Evolutionary conservation across 2,888 invertebrate genomes (phyloP), one percentile per base, ranked within the genome.

Genomic region (Scaptomyza reducta): DNA sequence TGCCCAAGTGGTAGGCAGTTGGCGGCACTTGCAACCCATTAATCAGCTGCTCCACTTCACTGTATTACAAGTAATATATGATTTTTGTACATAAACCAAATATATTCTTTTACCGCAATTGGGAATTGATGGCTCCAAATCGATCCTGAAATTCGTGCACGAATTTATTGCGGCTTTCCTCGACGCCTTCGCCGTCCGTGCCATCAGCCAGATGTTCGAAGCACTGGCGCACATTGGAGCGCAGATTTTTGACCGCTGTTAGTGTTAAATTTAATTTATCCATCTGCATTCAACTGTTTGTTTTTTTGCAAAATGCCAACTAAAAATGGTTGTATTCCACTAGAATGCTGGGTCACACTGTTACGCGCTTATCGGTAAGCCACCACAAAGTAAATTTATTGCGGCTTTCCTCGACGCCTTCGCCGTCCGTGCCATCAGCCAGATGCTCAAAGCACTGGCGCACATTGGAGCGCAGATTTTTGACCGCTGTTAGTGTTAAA

Each of bases 191-290:
- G 69, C 96, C 96, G 6, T 95, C 94, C 61, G 95, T 93, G 54
- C 96, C 92, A 90, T 96, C 96, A n/a, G 96, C 95, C 47, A 97
- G 93, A 0, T 95, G 95, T 90, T 96, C 96, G 89, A 97, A 97
- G 53, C 97, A 96, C 90, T 96, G 95, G 14, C 96, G 95, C 5
- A 97, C 97, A 91, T 95, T 96, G 0, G 96, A 96, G 57, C 97
- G 94, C 55, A 97, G 91, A 0, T 95, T 94, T 92, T 96, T 95
- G 0, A 97, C 93, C 0, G 96, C 94, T 78, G 94, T 94, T 73
- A 97, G 91, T 10, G 97, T 95, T 0, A 94, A 93, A 90, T 95
- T 94, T 50, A 96, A 91, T 88, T 95, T 95, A 56, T 96, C 96
- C 88, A 96, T 93, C 50, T 62, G 90, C 89, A 89, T 64, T 58